phyloP scores from a whole-genome alignment of 2,888 invertebrate genomes.

The Rugalucina vietnamica region DNA sequence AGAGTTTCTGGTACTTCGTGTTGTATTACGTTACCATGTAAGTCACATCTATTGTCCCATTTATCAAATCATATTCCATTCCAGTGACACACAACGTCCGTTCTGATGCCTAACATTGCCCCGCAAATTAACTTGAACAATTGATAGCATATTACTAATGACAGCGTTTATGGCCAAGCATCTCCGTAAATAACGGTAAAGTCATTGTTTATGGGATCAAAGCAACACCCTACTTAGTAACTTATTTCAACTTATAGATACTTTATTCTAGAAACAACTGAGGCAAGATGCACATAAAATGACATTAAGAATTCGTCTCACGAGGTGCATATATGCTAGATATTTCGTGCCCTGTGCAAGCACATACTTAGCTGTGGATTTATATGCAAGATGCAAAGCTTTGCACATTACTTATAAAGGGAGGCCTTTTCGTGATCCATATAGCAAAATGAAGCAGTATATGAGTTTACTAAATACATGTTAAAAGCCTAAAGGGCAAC shows the following conservation, averaged over 20 bases:
- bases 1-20: too few relatives aligned
- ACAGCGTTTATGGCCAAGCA: constrained; percentile 10
- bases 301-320: constrained; percentile 20
- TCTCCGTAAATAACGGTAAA: constrained; percentile 23
- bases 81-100: constrained; percentile 14
- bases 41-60: constrained; percentile 2
- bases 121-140: constrained; percentile 26
- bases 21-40: neutral
- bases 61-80: constrained; percentile 16
- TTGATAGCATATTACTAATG: constrained; percentile 16
- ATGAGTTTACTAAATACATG: too few relatives aligned
- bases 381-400: too few relatives aligned
- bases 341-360: constrained; percentile 9
- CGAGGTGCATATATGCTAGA: too few relatives aligned
- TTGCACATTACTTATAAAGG: too few relatives aligned
- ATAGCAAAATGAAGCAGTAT: too few relatives aligned
- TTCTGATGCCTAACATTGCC: constrained; percentile 5
- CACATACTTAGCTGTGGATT: neutral
- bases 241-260: constrained; percentile 33
- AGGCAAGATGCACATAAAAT: constrained; percentile 23
- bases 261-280: constrained; percentile 6
- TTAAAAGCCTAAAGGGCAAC: too few relatives aligned
- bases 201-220: constrained; percentile 20
- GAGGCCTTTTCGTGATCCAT: too few relatives aligned
- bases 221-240: constrained; percentile 14